phyloP scores from a whole-genome alignment of 2,113 vertebrate species.

The Pelecanoides urinatrix region DNA sequence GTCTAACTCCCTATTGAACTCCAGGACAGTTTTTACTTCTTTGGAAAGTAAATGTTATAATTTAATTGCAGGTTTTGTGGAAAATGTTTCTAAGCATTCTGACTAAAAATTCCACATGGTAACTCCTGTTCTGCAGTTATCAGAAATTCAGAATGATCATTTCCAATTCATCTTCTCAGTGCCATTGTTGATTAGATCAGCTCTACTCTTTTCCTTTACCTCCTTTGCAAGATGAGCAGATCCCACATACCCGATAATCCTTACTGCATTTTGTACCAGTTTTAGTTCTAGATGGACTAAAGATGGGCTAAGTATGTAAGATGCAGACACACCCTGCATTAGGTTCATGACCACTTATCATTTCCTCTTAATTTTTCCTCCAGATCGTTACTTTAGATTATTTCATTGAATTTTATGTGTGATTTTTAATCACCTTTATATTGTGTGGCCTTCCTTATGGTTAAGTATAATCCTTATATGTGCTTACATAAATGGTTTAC shows the following conservation, averaged over 20 bases:
- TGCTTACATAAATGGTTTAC: neutral
- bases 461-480: neutral
- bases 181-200: neutral
- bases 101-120: neutral
- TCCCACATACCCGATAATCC: neutral
- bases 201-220: neutral
- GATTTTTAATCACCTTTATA: neutral
- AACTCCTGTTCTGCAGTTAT: neutral
- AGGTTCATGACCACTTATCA: neutral
- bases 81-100: neutral
- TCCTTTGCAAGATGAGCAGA: neutral
- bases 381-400: neutral
- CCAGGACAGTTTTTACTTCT: neutral
- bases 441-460: neutral
- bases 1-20: neutral
- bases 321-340: accelerated
- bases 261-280: neutral
- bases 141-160: neutral
- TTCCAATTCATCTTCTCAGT: neutral
- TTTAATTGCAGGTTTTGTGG: neutral
- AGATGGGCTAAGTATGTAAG: neutral
- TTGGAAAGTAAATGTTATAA: neutral
- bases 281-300: neutral
- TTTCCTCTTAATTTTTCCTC: neutral
- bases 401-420: neutral